A percentile compares a stretch with the other conserved stretches of the same genome.
Evolutionary conservation across 2,797 vertebrate genomes (phyloP).

Genomic region (Rhinatrema bivittatum): DNA sequence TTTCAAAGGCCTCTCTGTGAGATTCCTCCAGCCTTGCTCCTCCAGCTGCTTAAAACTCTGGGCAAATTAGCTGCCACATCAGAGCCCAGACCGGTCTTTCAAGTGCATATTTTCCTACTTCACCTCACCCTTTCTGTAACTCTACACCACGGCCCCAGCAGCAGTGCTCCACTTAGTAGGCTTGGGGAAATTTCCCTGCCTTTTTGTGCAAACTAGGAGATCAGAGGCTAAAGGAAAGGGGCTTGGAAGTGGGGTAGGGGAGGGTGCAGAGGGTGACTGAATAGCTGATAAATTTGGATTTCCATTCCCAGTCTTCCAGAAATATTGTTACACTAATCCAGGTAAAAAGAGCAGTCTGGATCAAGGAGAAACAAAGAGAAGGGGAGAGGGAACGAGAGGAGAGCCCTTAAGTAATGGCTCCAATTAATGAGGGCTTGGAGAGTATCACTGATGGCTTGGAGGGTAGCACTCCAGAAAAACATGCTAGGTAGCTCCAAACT

Average conservation of each 20-base stretch:
- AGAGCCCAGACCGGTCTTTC: slow-evolving; percentile 27
- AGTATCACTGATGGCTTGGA: slow-evolving; percentile 3
- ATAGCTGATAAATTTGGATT: slow-evolving; percentile 52
- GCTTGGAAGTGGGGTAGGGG: slow-evolving; percentile 19
- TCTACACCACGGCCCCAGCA: slow-evolving; percentile 11
- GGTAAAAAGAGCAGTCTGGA: slow-evolving; percentile 50
- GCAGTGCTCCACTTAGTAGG: slow-evolving; percentile 4
- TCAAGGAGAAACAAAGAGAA: slow-evolving; percentile 33
- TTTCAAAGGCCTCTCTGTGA: slow-evolving; percentile 32
- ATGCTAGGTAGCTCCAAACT: no score
- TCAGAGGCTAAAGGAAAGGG: slow-evolving; percentile 14
- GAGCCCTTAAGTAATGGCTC: background rate
- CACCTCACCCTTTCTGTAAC: slow-evolving; percentile 26
- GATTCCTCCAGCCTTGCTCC: slow-evolving; percentile 35
- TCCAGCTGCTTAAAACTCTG: slow-evolving; percentile 26
- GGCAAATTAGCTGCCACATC: slow-evolving; percentile 25
- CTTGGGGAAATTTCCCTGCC: slow-evolving; percentile 27
- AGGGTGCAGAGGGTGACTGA: slow-evolving; percentile 24
- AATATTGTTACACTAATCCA: slow-evolving; percentile 57
- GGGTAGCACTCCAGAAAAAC: no score
- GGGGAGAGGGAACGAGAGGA: slow-evolving; percentile 16
- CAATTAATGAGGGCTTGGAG: background rate
- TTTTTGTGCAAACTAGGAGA: slow-evolving; percentile 32
- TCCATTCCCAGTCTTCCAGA: slow-evolving; percentile 54
- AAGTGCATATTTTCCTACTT: slow-evolving; percentile 22